phyloP scores from a whole-genome alignment of 2,113 vertebrate species.

The Cisticola juncidis region DNA sequence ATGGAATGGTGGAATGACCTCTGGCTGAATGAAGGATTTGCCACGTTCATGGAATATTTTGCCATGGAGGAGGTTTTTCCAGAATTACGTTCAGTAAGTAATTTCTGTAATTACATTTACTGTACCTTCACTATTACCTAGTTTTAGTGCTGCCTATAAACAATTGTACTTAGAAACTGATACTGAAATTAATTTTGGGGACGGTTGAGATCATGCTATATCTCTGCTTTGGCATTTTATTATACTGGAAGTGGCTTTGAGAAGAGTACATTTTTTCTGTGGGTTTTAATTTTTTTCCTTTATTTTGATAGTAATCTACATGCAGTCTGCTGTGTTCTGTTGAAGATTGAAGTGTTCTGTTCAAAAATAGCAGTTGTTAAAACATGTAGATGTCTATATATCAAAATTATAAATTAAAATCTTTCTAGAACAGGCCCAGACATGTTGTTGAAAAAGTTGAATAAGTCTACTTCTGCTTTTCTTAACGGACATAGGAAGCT shows the following conservation, averaged over 20 bases:
- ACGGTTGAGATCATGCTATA: accelerated
- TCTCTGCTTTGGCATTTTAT: background rate
- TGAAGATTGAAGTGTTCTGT: background rate
- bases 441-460: background rate
- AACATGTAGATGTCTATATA: background rate
- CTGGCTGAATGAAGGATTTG: conserved; percentile 98
- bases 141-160: background rate
- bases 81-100: conserved; percentile 84
- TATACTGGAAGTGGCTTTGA: background rate
- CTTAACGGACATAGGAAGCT: background rate
- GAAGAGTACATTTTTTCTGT: background rate
- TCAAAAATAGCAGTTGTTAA: background rate
- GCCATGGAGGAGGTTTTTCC: conserved; percentile 81
- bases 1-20: conserved; percentile 98
- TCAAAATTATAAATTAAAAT: background rate
- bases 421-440: background rate
- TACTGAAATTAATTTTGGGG: background rate
- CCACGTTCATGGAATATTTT: conserved; percentile 92
- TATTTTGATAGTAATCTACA: background rate
- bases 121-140: background rate
- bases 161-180: background rate
- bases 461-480: background rate
- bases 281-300: background rate
- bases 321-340: background rate
- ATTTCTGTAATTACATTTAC: background rate